Percentiles rank a stretch among this genome's conserved stretches.
Evolutionary conservation across 2,797 vertebrate species (phyloP).

Genomic region (Gila robusta): DNA sequence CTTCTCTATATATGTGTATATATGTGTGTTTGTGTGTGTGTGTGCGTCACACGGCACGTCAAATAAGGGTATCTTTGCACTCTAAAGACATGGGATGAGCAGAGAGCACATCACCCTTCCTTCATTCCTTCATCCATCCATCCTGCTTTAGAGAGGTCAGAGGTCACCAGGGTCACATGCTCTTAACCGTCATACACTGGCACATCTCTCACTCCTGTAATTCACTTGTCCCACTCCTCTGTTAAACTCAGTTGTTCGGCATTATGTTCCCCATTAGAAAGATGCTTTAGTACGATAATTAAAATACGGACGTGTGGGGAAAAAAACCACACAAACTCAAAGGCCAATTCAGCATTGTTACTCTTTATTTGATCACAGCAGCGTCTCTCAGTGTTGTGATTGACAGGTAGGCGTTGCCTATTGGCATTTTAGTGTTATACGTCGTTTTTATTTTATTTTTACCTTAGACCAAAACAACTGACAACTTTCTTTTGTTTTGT

Average conservation of each 20-base stretch:
- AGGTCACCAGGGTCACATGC: constrained; percentile 90
- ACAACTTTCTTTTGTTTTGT: constrained; percentile 79
- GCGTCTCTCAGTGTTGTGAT: constrained; percentile 79
- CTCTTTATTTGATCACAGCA: constrained; percentile 72
- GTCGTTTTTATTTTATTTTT: constrained; percentile 62
- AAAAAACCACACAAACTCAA: constrained; percentile 52
- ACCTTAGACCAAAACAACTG: constrained; percentile 80
- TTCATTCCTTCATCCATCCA: constrained; percentile 83
- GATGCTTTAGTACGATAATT: constrained; percentile 59
- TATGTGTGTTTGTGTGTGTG: constrained; percentile 23
- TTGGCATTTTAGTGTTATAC: constrained; percentile 83
- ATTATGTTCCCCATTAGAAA: constrained; percentile 75
- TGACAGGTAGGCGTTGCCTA: constrained; percentile 79
- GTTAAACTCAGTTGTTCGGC: constrained; percentile 74
- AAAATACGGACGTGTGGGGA: not conserved
- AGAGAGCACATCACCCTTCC: constrained; percentile 88
- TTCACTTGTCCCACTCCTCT: constrained; percentile 68
- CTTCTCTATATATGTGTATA: constrained; percentile 37
- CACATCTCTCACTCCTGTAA: constrained; percentile 86
- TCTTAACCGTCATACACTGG: constrained; percentile 88
- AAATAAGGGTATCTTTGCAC: constrained; percentile 93
- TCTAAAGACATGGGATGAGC: constrained; percentile 94
- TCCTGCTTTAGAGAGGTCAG: constrained; percentile 81
- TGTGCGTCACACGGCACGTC: constrained; percentile 60
- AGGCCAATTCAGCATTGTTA: constrained; percentile 65